Conservation (phyloP, 1,140 invertebrate species). For the Ceratina japonica region DNA sequence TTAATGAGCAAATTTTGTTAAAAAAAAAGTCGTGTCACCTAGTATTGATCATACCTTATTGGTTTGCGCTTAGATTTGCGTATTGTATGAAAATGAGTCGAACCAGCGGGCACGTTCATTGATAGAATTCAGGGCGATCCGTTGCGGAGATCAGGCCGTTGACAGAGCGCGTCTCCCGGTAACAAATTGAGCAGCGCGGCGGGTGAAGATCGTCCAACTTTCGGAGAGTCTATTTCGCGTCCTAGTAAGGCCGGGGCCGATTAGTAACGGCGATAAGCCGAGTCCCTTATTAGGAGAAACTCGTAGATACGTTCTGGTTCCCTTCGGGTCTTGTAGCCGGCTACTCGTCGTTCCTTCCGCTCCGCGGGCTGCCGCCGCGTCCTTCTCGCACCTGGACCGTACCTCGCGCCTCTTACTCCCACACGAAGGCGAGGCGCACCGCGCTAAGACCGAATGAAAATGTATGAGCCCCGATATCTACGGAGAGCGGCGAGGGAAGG, state of each 20-base stretch:
- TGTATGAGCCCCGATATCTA: slow-evolving; percentile 64
- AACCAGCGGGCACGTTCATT: neutral
- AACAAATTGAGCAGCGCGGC: slow-evolving; percentile 39
- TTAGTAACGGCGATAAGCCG: slow-evolving; percentile 59
- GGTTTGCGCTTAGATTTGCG: no score
- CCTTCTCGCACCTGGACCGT: slow-evolving; percentile 16
- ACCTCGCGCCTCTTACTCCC: slow-evolving; percentile 28
- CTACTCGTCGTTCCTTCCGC: neutral
- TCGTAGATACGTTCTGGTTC: slow-evolving; percentile 33
- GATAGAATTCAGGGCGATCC: neutral
- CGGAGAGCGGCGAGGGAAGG: slow-evolving; percentile 9
- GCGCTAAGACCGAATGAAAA: slow-evolving; percentile 63
- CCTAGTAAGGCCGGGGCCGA: slow-evolving; percentile 59
- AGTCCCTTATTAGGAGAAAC: slow-evolving; percentile 61
- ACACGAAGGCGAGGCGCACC: neutral
- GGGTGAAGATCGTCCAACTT: slow-evolving; percentile 19
- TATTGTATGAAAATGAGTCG: no score
- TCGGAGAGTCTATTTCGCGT: slow-evolving; percentile 53
- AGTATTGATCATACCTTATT: no score
- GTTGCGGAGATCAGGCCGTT: neutral
- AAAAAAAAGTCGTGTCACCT: no score
- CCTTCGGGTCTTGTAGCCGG: neutral
- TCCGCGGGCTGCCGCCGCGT: neutral
- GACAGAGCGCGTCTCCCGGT: neutral
- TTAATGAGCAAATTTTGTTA: no score